Conservation (phyloP, 1,140 invertebrate species). For the Drosophila nebulosa region DNA sequence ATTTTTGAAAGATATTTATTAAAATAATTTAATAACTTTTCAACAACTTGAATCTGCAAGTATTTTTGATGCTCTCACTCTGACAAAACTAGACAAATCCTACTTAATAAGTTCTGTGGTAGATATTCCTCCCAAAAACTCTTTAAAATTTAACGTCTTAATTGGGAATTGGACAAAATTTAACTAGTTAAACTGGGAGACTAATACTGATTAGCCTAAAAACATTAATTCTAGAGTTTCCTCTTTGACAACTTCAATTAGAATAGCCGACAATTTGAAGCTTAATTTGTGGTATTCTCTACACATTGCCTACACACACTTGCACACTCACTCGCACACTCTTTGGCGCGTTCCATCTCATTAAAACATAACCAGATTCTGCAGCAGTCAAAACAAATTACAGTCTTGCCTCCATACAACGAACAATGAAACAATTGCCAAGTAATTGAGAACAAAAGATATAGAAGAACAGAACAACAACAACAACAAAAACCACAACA, state of each 20-base stretch:
- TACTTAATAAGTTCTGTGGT: no score
- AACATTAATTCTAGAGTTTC: not conserved
- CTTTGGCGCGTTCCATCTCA: constrained; percentile 1
- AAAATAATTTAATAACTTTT: no score
- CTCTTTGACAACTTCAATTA: not conserved
- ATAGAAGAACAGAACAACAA: constrained; percentile 28
- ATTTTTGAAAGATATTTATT: no score
- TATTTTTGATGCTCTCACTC: no score
- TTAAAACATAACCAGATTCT: constrained; percentile 15
- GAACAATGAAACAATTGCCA: constrained; percentile 37
- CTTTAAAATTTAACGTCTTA: no score
- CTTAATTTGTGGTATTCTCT: constrained; percentile 4
- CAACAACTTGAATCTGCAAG: no score
- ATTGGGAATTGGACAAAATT: no score
- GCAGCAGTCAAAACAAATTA: constrained; percentile 37
- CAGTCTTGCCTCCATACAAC: constrained; percentile 9
- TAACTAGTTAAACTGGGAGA: not conserved
- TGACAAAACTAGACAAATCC: no score
- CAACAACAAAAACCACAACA: constrained; percentile 17
- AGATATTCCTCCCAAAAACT: no score
- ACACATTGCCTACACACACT: not conserved
- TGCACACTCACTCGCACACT: not conserved
- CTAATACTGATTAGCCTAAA: not conserved
- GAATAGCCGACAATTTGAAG: not conserved
- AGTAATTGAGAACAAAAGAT: constrained; percentile 39